A percentile compares a stretch with the other conserved stretches of the same genome.
These are phyloP conservation scores for Tolypeutes matacus DNA, from an alignment of 2,797 vertebrate species.

Conservation along the genomic window DNA sequence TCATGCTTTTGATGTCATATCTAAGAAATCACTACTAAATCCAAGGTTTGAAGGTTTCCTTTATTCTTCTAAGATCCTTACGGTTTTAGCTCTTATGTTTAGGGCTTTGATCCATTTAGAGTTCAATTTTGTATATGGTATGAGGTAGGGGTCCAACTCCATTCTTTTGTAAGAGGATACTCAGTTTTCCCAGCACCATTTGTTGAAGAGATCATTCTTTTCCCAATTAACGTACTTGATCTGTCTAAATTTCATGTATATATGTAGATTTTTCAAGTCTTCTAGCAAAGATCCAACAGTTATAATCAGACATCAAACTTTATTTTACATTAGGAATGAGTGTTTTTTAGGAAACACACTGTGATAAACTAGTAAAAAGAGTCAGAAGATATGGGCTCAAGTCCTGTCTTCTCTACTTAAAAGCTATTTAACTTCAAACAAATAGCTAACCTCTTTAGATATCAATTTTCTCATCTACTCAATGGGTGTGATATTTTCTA, in stretches of 20 bases:
- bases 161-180: too few relatives aligned
- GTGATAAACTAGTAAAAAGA: not conserved
- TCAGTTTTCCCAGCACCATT: too few relatives aligned
- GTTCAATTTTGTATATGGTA: too few relatives aligned
- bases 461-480: conserved; percentile 7
- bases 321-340: not conserved
- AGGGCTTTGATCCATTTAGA: too few relatives aligned
- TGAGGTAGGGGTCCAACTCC: too few relatives aligned
- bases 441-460: not conserved
- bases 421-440: not conserved
- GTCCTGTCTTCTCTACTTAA: not conserved
- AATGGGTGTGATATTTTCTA: not conserved
- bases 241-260: not conserved
- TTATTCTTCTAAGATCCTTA: too few relatives aligned
- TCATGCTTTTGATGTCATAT: too few relatives aligned
- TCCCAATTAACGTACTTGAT: not conserved
- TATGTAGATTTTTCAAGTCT: conserved; percentile 15
- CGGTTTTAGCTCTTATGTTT: too few relatives aligned
- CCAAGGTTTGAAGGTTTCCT: too few relatives aligned
- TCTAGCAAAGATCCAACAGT: not conserved
- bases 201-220: too few relatives aligned
- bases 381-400: not conserved
- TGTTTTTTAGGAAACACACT: conserved; percentile 30
- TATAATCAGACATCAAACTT: not conserved
- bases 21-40: too few relatives aligned